Base-by-base conservation (phyloP, 2,797 vertebrate species). In the Hippocampus kuda region DNA sequence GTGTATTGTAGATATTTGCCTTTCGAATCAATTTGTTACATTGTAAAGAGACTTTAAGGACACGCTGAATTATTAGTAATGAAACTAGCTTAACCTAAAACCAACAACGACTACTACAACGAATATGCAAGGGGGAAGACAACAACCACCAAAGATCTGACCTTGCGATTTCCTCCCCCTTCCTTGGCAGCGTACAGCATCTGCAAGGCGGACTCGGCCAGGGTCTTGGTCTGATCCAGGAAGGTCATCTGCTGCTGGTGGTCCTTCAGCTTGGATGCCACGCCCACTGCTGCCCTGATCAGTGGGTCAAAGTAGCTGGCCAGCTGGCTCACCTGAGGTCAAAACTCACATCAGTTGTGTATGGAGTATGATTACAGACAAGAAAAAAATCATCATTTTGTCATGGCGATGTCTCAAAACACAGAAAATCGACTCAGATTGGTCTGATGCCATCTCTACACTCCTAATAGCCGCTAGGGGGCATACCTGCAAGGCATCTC, bases 201-300 rank as follows among this genome's bases (percentile, higher is more conserved):
- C 90, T 99, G 97, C 68, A 99, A 84, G 18, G 96, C 92, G 1
- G 97, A 99, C 76, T 99, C 97, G 0, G 97, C 94, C 13, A 99
- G 84, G 0, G 97, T 99, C 87, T 99, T 99, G 49, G 94, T 99
- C 91, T 99, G 97, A 89, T 99, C 97, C 83, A 99, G 73, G 77
- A 99, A 92, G 0, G 94, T 98, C 95, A 99, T 98, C 88, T 99
- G 97, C 56, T 98, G 97, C 88, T 98, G 97, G 87, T 99, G 95
- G 80, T 95, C 94, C 26, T 89, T 86, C 66, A 97, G 89, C 81
- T 97, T 98, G 73, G 97, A 99, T 2, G 95, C 92, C 26, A 98
- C 84, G 0, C 97, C 97, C 24, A 98, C 94, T 0, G 96, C 94
- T 0, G 97, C 96, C 76, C 41, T 84, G 70, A 97, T 94, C 79